A percentile compares a stretch with the other conserved stretches of the same genome.
These are phyloP conservation scores for Orthonyx spaldingii DNA, from an alignment of 2,113 vertebrate species.

Conservation along the genomic window DNA sequence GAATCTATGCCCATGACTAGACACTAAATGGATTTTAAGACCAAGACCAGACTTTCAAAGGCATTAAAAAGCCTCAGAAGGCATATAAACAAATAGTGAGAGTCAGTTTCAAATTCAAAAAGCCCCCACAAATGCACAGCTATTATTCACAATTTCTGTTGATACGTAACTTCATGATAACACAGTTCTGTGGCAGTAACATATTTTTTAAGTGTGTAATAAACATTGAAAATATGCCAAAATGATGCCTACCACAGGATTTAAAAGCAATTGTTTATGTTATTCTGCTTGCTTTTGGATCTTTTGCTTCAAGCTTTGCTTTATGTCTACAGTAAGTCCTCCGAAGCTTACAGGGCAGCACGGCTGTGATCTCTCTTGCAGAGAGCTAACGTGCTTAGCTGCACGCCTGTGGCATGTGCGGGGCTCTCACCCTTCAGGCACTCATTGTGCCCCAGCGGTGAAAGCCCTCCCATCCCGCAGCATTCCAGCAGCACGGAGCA, in stretches of 20 bases:
- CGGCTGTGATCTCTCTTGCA: not conserved
- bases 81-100: not conserved
- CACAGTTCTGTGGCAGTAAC: not conserved
- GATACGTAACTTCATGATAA: not conserved
- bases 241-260: constrained; percentile 11
- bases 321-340: not conserved
- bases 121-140: not conserved
- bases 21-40: not conserved
- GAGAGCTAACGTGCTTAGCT: not conserved
- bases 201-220: constrained; percentile 27
- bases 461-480: not conserved
- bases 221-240: constrained; percentile 46
- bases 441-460: not conserved
- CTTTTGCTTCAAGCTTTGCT: constrained; percentile 12
- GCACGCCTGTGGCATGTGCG: not conserved
- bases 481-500: not conserved
- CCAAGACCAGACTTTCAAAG: not conserved
- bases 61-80: not conserved
- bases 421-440: not conserved
- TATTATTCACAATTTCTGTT: constrained; percentile 34
- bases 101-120: not conserved
- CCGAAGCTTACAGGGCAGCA: not conserved
- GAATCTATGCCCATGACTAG: not conserved
- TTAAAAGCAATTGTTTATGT: constrained; percentile 31
- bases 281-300: not conserved